These are phyloP conservation scores for Bufo bufo DNA, from an alignment of 2,113 vertebrate genomes.

Conservation along the genomic window DNA sequence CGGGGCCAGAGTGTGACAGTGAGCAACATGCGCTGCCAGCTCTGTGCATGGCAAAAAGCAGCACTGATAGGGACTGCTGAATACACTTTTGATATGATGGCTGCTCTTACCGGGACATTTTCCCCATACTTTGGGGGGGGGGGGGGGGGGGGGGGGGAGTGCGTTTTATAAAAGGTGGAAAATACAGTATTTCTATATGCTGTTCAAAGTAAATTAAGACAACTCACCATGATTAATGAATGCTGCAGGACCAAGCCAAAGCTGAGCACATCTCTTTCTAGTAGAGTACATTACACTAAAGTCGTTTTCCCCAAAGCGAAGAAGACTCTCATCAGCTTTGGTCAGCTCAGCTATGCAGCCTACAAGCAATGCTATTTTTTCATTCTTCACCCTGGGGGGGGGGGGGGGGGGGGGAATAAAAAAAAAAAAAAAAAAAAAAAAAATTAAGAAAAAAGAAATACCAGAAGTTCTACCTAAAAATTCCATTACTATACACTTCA, in stretches of 20 bases:
- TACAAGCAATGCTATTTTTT: constrained; percentile 83
- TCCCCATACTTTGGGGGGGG: too few relatives aligned
- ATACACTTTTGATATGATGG: too few relatives aligned
- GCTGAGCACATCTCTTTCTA: constrained; percentile 86
- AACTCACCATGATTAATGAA: constrained; percentile 90
- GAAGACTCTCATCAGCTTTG: constrained; percentile 79
- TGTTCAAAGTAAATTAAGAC: not conserved
- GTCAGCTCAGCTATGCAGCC: constrained; percentile 89
- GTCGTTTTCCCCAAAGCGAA: constrained; percentile 86
- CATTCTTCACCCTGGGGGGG: constrained; percentile 67
- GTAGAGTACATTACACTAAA: constrained; percentile 97
- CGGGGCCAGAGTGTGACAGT: too few relatives aligned
- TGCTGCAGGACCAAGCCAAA: constrained; percentile 90
- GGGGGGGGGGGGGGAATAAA: too few relatives aligned
- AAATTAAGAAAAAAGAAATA: not conserved
- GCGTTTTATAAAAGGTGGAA: too few relatives aligned
- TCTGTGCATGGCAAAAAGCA: too few relatives aligned
- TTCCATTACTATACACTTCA: too few relatives aligned
- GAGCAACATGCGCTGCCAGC: too few relatives aligned
- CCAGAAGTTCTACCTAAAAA: not conserved
- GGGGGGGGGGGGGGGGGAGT: too few relatives aligned
- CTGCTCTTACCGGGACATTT: too few relatives aligned
- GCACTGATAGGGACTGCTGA: too few relatives aligned
- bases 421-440: not conserved
- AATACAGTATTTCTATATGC: too few relatives aligned